Conservation (phyloP, 2,113 vertebrate genomes). For the Xenotilapia longispinis region DNA sequence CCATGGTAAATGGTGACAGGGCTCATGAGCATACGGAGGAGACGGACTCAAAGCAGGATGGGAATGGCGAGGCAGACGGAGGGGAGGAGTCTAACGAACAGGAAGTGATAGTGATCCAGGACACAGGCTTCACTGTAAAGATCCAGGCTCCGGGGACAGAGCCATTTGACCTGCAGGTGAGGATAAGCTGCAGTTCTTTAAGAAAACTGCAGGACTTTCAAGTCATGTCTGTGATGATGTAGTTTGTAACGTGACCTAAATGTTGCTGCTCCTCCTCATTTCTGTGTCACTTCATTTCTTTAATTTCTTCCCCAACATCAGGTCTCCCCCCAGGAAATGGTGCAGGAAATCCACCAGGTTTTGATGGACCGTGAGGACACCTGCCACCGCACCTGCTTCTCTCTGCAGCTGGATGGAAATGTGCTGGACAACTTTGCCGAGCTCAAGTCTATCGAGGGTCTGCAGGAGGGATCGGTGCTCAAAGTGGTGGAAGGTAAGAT, state of each 20-base stretch:
- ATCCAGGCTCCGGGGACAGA: slow-evolving; percentile 90
- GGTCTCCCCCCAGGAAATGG: slow-evolving; percentile 99
- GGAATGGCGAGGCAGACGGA: slow-evolving; percentile 70
- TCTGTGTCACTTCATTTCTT: background rate
- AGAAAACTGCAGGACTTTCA: background rate
- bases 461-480: slow-evolving; percentile 90
- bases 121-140: slow-evolving; percentile 96
- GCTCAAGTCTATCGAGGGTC: slow-evolving; percentile 94
- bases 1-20: slow-evolving; percentile 85
- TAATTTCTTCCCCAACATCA: slow-evolving; percentile 32
- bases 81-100: slow-evolving; percentile 88
- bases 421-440: slow-evolving; percentile 97
- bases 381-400: slow-evolving; percentile 97
- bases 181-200: background rate
- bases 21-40: slow-evolving; percentile 73
- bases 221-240: background rate
- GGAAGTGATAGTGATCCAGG: slow-evolving; percentile 98
- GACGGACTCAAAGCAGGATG: slow-evolving; percentile 74
- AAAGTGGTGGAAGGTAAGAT: slow-evolving; percentile 94
- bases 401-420: slow-evolving; percentile 93
- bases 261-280: background rate
- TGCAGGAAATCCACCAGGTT: slow-evolving; percentile 98
- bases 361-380: slow-evolving; percentile 97
- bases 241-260: background rate
- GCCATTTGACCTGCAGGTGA: slow-evolving; percentile 92